Evolutionary conservation across 2,888 invertebrate genomes (phyloP), one percentile per base, ranked within the genome.

Genomic region (Fissipunctia ypsillon): DNA sequence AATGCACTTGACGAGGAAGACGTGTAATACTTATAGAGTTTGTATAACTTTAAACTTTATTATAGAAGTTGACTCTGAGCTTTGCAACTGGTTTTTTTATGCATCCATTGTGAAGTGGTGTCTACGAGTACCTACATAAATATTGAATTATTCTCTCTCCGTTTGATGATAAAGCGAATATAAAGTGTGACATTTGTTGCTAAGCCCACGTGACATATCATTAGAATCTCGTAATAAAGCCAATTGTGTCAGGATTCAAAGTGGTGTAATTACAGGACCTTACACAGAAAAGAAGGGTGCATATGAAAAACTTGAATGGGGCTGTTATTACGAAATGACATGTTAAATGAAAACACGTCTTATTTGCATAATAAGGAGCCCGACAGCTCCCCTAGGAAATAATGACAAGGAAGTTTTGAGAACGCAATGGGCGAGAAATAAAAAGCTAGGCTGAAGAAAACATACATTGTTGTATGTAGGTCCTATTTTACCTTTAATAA

Each of bases 341-440:
- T 84, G 80, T 84, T 68, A 80, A 80, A 81, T 76, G 85, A 81
- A 84, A 81, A 76, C 76, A 60, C 69, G 67, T 65, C 77, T 81
- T 81, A 84, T 81, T 81, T 81, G 67, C 85, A 84, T 81, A 80
- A 69, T 69, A 84, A 84, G 67, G 22, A 69, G 57, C 65, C 31
- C 57, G n/a, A 63, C 50, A 57, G 67, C 70, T 85, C 82, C 81
- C 85, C 70, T 78, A 81, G 83, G 70, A 72, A 81, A 85, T 83
- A 78, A 83, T 71, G 83, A 78, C 70, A 69, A 65, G 73, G 70
- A 78, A 66, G 65, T 70, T 81, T 81, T 63, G 65, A 83, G 83
- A 77, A 82, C 64, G 71, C 60, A 81, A 81, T 81, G 64, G 68
- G 83, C 73, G 67, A 78, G 66, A 60, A 78, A 68, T 71, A 50